Base-by-base conservation (phyloP, 2,888 invertebrate genomes). In the Stictocephala bisonia region DNA sequence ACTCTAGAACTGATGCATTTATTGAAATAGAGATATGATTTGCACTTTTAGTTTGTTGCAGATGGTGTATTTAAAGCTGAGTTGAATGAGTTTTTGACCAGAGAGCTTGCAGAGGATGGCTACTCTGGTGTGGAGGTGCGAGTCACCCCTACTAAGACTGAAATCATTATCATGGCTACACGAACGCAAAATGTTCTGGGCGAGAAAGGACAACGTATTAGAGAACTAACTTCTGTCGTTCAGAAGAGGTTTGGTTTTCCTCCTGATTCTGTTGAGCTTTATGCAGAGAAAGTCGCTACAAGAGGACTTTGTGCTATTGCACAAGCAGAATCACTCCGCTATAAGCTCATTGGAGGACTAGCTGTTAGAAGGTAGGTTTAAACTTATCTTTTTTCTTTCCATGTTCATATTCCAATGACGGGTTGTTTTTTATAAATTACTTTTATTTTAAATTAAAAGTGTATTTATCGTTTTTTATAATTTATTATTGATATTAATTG, bases 31-130 rank as follows among this genome's bases (percentile, higher is more conserved):
- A 51, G 22, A 18, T 13, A 26, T 13, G 13, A 4, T 56, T 7
- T 1, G 74, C 78, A 40, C 77, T 88, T 90, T 66, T 85, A 97
- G 97, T 99, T 99, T 86, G 98, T 99, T 82, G 94, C 95, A 81
- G 97, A 99, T 86, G 99, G 99, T 84, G 96, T 99, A 81, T 99
- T 99, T 90, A 97, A 97, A 86, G 99, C 99, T 76, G 99, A 99
- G 87, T 88, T 99, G 81, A 99, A 99, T 86, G 97, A 99, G 88
- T 99, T 99, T 85, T 88, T 99, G 76, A 99, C 97, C 84, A 91
- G 98, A 83, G 99, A 99, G 86, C 88, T 99, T 80, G 98, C 99
- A 72, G 99, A 99, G 86, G 99, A 99, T 93, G 99, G 99, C 77
- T 99, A 99, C 88, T 97, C 97, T 79, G 99, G 99, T 79, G 97